Evolutionary conservation across 2,113 vertebrate species (phyloP).

Genomic region (Limanda limanda): DNA sequence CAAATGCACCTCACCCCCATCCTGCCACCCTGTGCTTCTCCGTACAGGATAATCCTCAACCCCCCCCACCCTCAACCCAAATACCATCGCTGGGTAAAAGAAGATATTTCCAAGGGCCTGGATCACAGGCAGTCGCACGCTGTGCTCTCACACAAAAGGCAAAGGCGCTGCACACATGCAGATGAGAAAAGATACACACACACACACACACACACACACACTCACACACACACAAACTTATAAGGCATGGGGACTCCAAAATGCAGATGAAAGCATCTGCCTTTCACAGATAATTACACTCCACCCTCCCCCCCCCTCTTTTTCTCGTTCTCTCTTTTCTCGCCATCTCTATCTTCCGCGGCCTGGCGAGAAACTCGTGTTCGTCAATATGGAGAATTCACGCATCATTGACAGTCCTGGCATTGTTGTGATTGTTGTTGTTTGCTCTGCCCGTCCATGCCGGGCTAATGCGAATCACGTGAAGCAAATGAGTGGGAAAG

Average conservation of each 20-base stretch:
- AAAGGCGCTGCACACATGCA: slow-evolving; percentile 34
- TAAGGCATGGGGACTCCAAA: slow-evolving; percentile 39
- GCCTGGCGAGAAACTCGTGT: slow-evolving; percentile 27
- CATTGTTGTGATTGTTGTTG: slow-evolving; percentile 43
- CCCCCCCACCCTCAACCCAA: slow-evolving; percentile 36
- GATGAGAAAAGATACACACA: slow-evolving; percentile 31
- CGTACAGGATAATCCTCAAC: slow-evolving; percentile 66
- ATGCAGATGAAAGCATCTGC: slow-evolving; percentile 61
- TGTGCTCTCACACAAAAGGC: slow-evolving; percentile 53
- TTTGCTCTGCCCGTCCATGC: slow-evolving; percentile 37
- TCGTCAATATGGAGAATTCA: slow-evolving; percentile 68
- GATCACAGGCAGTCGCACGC: slow-evolving; percentile 40
- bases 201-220: slow-evolving; percentile 35
- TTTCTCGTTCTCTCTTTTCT: background rate
- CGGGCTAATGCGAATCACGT: slow-evolving; percentile 67
- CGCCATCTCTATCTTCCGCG: slow-evolving; percentile 20
- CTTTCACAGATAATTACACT: slow-evolving; percentile 73
- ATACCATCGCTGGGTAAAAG: slow-evolving; percentile 60
- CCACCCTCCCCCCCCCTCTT: background rate
- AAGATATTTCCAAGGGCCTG: slow-evolving; percentile 60
- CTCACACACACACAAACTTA: background rate
- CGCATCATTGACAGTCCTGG: slow-evolving; percentile 60
- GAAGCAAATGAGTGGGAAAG: slow-evolving; percentile 33
- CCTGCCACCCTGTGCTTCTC: slow-evolving; percentile 30
- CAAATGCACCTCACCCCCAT: slow-evolving; percentile 34